Base-by-base conservation (phyloP, 92 coral and sea anemone genomes). In the Epizoanthus illoricatus region DNA sequence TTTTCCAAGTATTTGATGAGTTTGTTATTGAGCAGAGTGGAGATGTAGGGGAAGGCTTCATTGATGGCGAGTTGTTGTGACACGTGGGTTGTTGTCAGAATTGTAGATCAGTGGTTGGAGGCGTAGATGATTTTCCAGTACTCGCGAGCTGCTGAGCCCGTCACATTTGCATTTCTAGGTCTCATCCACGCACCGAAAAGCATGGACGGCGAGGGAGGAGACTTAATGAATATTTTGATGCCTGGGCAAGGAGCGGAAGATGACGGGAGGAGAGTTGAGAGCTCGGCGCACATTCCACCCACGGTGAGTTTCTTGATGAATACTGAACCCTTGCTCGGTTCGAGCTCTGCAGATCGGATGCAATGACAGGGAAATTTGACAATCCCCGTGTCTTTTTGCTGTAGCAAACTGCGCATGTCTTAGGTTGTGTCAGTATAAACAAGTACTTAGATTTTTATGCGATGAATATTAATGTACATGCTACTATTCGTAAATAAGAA, bases 171-270 rank as follows among this genome's bases (percentile, higher is more conserved):
- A 43, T 78, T 78, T 78, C 15, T 36, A 74, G 80, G 65, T 57
- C 65, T 45, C 49, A 41, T 63, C 67, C 71, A 13, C 61, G 17
- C 20, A 63, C 71, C 67, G 71, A 62, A 63, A 78, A 71, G 71
- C 43, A 78, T 78, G 82, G 82, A 78, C 59, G 56, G 71, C 82
- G 82, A 78, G 71, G 82, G 82, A 62, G 82, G 82, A 20, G 82
- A 78, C 65, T 62, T 78, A 39, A 78, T 78, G 82, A 78, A 78
- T 63, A 62, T 78, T 41, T 43, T 78, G 21, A 40, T 78, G 49
- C 82, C 82, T 78, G 82, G 82, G 71, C 82, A 78, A 63, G 69
- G 82, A 7, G 8, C 82, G 24, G 71, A 78, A 78, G 82, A 78
- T 58, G 82, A 78, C 21, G 71, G 56, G 7, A 62, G 82, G 57